These are phyloP conservation scores for Lasioglossum zephyrum DNA, from an alignment of 2,888 invertebrate species.

Conservation along the genomic window DNA sequence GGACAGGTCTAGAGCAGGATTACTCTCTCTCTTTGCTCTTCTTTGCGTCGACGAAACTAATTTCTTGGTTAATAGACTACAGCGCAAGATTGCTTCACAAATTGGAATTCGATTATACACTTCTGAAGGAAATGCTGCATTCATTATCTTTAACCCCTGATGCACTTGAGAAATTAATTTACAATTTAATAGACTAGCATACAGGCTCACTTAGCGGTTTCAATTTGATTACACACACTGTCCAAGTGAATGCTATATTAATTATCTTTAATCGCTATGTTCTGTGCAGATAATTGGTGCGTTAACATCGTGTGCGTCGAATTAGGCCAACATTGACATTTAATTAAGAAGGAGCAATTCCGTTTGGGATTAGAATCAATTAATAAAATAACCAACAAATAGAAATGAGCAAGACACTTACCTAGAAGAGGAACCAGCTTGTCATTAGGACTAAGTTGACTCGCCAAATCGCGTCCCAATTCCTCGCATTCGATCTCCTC, in stretches of 20 bases:
- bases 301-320: neutral
- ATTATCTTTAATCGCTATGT: neutral
- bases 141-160: neutral
- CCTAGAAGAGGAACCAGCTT: slow-evolving; percentile 88
- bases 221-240: neutral
- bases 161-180: neutral
- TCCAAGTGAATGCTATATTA: neutral
- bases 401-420: slow-evolving; percentile 62
- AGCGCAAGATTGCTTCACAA: neutral
- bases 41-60: neutral
- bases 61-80: neutral
- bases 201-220: neutral
- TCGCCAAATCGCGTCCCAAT: slow-evolving; percentile 88
- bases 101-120: neutral
- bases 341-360: neutral
- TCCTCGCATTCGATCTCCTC: slow-evolving; percentile 93
- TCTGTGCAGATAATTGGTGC: neutral
- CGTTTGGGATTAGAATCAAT: neutral
- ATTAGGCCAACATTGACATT: neutral
- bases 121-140: neutral
- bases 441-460: slow-evolving; percentile 87
- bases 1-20: neutral
- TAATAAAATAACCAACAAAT: neutral
- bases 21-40: neutral
- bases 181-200: neutral